These are phyloP conservation scores for Pachypsylla venusta DNA, from an alignment of 1,140 invertebrate species.

Conservation along the genomic window DNA sequence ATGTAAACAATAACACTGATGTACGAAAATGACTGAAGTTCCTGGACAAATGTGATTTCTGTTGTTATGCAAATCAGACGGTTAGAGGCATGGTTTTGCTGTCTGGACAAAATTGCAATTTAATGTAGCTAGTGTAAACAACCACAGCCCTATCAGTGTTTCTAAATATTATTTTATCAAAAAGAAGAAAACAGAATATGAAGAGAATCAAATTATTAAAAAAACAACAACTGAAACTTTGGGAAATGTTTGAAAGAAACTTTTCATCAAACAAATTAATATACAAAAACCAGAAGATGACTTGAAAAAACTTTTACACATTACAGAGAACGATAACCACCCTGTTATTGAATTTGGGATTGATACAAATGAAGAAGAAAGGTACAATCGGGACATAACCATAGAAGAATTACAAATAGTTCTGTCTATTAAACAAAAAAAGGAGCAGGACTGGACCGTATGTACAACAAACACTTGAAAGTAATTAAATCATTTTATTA, in stretches of 20 bases:
- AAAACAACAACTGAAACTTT: not conserved
- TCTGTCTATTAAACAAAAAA: not conserved
- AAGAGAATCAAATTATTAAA: not conserved
- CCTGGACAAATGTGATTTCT: too few relatives aligned
- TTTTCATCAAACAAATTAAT: not conserved
- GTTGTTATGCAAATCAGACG: too few relatives aligned
- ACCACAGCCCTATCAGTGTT: too few relatives aligned
- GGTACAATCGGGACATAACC: not conserved
- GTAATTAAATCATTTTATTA: not conserved
- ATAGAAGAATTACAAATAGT: not conserved
- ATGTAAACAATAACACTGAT: too few relatives aligned
- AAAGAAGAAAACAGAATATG: not conserved
- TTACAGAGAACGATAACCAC: not conserved
- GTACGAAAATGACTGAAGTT: too few relatives aligned
- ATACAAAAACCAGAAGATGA: not conserved
- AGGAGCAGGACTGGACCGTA: slow-evolving; percentile 3
- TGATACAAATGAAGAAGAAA: not conserved
- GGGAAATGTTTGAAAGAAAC: slow-evolving; percentile 4
- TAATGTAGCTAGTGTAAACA: too few relatives aligned
- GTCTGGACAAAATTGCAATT: too few relatives aligned
- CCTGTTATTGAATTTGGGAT: not conserved
- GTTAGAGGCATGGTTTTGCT: too few relatives aligned
- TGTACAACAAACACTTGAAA: slow-evolving; percentile 8
- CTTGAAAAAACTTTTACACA: not conserved
- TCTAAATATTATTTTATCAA: too few relatives aligned